These are phyloP conservation scores for Thalpophila matura DNA, from an alignment of 2,888 invertebrate genomes.

Conservation along the genomic window DNA sequence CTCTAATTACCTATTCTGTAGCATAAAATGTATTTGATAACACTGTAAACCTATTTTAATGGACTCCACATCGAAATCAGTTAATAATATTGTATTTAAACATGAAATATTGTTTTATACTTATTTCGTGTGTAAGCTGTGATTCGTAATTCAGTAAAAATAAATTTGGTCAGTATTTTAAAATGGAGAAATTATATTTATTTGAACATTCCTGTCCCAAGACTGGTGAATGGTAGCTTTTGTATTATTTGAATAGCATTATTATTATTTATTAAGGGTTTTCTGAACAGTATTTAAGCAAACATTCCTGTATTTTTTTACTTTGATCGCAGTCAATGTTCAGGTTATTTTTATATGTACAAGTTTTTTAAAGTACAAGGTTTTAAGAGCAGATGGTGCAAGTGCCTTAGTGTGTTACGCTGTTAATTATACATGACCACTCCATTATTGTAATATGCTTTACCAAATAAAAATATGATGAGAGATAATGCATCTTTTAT, in stretches of 20 bases:
- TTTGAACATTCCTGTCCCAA: constrained; percentile 78
- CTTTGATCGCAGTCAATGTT: constrained; percentile 42
- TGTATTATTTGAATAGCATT: constrained; percentile 57
- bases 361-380: constrained; percentile 73
- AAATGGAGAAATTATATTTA: constrained; percentile 62
- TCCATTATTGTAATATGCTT: constrained; percentile 73
- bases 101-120: constrained; percentile 54
- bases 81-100: constrained; percentile 39
- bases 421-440: constrained; percentile 65
- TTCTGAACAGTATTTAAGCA: constrained; percentile 63
- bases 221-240: constrained; percentile 66
- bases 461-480: constrained; percentile 75
- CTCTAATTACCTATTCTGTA: constrained; percentile 45
- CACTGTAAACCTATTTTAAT: constrained; percentile 40
- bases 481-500: constrained; percentile 53
- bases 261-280: constrained; percentile 55
- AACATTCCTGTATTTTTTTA: constrained; percentile 66
- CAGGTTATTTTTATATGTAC: constrained; percentile 59
- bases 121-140: constrained; percentile 55
- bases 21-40: constrained; percentile 39
- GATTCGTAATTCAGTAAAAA: constrained; percentile 58
- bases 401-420: constrained; percentile 77
- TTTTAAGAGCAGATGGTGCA: constrained; percentile 64
- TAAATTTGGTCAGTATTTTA: constrained; percentile 62
- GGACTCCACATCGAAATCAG: constrained; percentile 61